A percentile compares a stretch with the other conserved stretches of the same genome.
These are phyloP conservation scores for Daphoenositta chrysoptera DNA, from an alignment of 2,113 vertebrate species.

Conservation along the genomic window DNA sequence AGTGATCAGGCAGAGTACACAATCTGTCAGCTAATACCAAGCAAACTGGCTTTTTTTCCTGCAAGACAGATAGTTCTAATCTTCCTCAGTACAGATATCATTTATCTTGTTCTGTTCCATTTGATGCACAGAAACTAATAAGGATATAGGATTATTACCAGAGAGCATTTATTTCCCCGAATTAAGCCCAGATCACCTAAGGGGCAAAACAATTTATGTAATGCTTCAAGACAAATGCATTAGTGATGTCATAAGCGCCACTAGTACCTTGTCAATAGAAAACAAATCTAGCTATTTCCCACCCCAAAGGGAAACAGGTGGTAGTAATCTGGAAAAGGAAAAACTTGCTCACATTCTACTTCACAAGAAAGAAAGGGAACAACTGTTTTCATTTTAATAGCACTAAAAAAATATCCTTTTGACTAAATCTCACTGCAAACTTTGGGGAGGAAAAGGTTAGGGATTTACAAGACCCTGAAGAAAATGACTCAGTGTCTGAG, in stretches of 20 bases:
- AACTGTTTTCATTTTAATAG: neutral
- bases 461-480: neutral
- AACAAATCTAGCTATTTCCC: slow-evolving; percentile 12
- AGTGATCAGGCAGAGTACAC: neutral
- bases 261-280: slow-evolving; percentile 40
- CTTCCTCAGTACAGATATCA: slow-evolving; percentile 8
- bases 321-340: neutral
- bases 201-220: slow-evolving; percentile 44
- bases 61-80: slow-evolving; percentile 47
- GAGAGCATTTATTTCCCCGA: slow-evolving; percentile 53
- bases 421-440: neutral
- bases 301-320: neutral
- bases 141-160: slow-evolving; percentile 52
- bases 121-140: slow-evolving; percentile 33
- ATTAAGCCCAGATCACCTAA: slow-evolving; percentile 49
- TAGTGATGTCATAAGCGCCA: neutral
- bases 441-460: neutral
- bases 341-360: neutral
- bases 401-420: neutral
- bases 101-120: slow-evolving; percentile 29
- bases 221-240: slow-evolving; percentile 49
- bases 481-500: neutral
- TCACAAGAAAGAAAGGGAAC: neutral
- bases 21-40: neutral
- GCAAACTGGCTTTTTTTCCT: neutral